These are phyloP conservation scores for Camptogramma bilineatum DNA, from an alignment of 2,888 invertebrate species.

Conservation along the genomic window DNA sequence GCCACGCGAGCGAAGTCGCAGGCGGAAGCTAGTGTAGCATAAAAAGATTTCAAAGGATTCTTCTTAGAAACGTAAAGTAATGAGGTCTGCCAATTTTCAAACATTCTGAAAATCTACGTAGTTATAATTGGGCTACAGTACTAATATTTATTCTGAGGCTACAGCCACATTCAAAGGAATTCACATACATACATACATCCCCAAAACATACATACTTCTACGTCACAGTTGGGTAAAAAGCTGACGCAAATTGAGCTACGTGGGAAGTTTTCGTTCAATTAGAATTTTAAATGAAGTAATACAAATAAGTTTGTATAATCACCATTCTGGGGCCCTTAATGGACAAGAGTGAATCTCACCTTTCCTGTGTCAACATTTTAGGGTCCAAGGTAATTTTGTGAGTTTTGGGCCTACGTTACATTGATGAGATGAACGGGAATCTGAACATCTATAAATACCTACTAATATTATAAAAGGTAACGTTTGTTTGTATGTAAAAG, in stretches of 20 bases:
- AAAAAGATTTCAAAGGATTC: no score
- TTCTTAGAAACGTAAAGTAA: no score
- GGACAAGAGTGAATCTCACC: conserved; percentile 52
- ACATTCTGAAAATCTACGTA: no score
- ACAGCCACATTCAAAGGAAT: no score
- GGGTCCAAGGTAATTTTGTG: conserved; percentile 36
- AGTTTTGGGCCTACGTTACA: conserved; percentile 1
- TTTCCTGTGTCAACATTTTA: conserved; percentile 44
- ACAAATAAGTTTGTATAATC: conserved; percentile 70
- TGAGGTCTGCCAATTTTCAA: no score
- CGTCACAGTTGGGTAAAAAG: conserved; percentile 41
- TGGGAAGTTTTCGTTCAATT: conserved; percentile 64
- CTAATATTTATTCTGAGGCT: no score
- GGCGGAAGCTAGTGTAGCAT: no score
- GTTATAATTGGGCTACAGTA: no score
- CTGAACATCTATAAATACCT: not conserved
- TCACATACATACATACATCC: not conserved
- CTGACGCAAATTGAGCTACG: conserved; percentile 55
- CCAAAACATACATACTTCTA: not conserved
- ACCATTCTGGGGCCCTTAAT: conserved; percentile 58
- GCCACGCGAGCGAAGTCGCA: no score
- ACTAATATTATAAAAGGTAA: no score
- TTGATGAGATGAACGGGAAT: not conserved
- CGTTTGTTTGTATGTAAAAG: no score
- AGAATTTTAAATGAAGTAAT: conserved; percentile 68